A percentile compares a stretch with the other conserved stretches of the same genome.
These are phyloP conservation scores for Gallinago undulata DNA, from an alignment of 2,113 vertebrate genomes.

Conservation along the genomic window DNA sequence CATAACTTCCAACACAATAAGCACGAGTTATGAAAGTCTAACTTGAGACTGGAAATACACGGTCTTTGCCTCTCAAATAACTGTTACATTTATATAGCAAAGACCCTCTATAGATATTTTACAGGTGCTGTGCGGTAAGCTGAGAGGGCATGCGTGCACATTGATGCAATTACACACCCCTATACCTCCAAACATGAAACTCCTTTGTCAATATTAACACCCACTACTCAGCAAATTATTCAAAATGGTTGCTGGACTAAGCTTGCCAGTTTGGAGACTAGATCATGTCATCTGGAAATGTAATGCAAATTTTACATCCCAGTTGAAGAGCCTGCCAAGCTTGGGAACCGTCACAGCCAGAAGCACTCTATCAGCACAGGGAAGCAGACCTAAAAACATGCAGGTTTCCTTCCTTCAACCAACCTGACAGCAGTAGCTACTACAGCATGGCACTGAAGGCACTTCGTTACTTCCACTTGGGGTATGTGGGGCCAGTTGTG, in stretches of 20 bases:
- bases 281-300: background rate
- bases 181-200: background rate
- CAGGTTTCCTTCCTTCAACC: background rate
- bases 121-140: background rate
- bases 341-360: background rate
- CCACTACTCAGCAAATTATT: background rate
- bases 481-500: background rate
- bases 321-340: background rate
- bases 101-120: background rate
- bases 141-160: accelerated
- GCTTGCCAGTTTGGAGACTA: background rate
- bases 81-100: background rate
- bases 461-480: accelerated
- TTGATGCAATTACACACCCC: background rate
- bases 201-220: background rate
- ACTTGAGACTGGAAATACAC: background rate
- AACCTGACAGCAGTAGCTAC: background rate
- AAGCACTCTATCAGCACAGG: background rate
- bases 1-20: background rate
- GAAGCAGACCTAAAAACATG: background rate
- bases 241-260: background rate
- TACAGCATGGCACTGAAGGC: accelerated
- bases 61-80: background rate
- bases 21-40: background rate
- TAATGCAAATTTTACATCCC: background rate